Percentiles rank a stretch among this genome's conserved stretches.
Conservation (phyloP, 2,797 vertebrate species). For the Taeniopygia guttata region DNA sequence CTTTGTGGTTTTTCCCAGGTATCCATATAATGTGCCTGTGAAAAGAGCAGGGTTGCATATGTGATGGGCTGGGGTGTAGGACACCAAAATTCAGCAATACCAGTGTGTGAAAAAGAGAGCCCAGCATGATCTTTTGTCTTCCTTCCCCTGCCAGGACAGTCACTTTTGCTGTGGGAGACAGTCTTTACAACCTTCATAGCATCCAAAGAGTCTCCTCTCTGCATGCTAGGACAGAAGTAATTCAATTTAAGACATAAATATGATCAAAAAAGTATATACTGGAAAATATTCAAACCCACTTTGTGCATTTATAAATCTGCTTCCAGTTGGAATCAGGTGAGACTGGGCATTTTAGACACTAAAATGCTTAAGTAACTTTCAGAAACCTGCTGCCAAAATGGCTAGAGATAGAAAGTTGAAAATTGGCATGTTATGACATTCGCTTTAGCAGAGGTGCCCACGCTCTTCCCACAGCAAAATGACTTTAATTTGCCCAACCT, state of each 20-base stretch:
- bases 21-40: background rate
- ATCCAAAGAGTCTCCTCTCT: background rate
- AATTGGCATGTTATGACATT: conserved; percentile 53
- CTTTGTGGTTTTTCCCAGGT: accelerated
- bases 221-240: background rate
- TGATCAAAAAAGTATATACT: background rate
- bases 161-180: background rate
- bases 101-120: background rate
- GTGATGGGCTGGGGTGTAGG: background rate
- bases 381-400: conserved; percentile 36
- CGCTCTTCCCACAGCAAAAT: conserved; percentile 59
- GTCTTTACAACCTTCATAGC: background rate
- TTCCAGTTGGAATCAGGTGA: background rate
- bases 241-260: background rate
- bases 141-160: background rate
- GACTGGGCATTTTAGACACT: conserved; percentile 13
- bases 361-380: conserved; percentile 45
- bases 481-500: conserved; percentile 65
- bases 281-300: background rate
- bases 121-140: background rate
- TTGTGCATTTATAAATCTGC: background rate
- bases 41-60: background rate
- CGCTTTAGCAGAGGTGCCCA: conserved; percentile 52
- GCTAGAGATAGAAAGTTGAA: conserved; percentile 49
- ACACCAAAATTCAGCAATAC: background rate